phyloP scores from a whole-genome alignment of 2,888 invertebrate species.

The Stratiomys singularior region DNA sequence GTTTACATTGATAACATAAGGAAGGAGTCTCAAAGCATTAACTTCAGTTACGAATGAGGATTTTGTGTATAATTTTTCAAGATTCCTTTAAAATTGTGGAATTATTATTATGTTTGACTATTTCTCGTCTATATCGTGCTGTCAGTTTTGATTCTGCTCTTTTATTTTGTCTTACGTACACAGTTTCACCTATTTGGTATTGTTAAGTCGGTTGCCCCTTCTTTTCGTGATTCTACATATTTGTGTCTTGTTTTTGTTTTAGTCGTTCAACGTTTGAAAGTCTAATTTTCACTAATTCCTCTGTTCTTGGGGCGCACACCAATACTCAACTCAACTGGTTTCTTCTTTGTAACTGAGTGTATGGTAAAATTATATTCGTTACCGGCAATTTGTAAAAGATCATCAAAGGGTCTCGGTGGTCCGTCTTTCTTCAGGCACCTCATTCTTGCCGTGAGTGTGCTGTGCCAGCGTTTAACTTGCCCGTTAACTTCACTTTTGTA shows the following conservation, averaged over 20 bases:
- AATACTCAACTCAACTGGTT: not conserved
- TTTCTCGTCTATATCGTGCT: not conserved
- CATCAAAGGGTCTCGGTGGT: not conserved
- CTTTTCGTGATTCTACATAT: not conserved
- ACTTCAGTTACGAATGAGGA: not conserved
- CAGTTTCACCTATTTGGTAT: not conserved
- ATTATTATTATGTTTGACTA: not conserved
- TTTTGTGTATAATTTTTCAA: not conserved
- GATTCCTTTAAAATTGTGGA: not conserved
- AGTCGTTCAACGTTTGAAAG: too few relatives aligned
- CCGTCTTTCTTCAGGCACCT: not conserved
- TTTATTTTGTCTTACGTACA: not conserved
- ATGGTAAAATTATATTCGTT: too few relatives aligned
- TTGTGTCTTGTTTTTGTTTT: not conserved
- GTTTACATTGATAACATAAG: not conserved
- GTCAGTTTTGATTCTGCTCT: not conserved
- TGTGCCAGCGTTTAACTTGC: too few relatives aligned
- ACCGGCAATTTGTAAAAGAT: not conserved
- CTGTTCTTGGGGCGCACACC: not conserved
- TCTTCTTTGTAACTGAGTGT: not conserved
- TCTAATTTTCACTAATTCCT: not conserved
- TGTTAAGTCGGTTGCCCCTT: not conserved
- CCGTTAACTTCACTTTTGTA: not conserved
- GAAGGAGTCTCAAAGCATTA: not conserved
- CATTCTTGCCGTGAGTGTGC: not conserved